These are phyloP conservation scores for Condylura cristata DNA, from an alignment of 2,113 vertebrate genomes.

Conservation along the genomic window DNA sequence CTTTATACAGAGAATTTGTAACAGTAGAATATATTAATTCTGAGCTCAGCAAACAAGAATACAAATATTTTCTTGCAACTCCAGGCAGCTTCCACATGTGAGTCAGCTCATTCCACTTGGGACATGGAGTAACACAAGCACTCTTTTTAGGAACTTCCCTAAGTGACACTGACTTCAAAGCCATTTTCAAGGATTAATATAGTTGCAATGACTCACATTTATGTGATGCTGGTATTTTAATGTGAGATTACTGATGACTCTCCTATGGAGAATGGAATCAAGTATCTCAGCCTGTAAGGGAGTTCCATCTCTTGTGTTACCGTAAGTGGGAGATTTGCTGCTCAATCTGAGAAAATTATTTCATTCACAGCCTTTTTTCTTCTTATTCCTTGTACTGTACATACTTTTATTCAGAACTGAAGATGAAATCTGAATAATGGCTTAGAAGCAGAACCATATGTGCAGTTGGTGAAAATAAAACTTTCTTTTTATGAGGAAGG, in stretches of 20 bases:
- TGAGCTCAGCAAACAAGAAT: neutral
- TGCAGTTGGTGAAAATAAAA: neutral
- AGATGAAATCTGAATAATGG: neutral
- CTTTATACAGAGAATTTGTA: neutral
- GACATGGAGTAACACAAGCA: neutral
- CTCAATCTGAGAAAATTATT: constrained; percentile 10
- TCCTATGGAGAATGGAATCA: constrained; percentile 21
- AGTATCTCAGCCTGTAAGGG: neutral
- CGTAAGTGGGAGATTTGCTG: neutral
- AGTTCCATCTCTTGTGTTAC: neutral
- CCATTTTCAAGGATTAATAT: neutral
- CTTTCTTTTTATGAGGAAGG: neutral
- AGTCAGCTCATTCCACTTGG: neutral
- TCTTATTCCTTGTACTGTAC: neutral
- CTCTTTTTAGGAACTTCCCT: neutral
- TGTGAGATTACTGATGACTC: neutral
- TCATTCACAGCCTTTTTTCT: neutral
- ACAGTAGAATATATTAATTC: neutral
- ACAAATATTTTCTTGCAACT: neutral
- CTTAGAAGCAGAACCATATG: neutral
- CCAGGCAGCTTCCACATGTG: neutral
- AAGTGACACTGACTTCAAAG: neutral
- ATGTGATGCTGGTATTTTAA: neutral
- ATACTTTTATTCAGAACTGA: neutral
- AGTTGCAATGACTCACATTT: neutral